Conservation (phyloP, 2,113 vertebrate genomes). For the Callipepla squamata region DNA sequence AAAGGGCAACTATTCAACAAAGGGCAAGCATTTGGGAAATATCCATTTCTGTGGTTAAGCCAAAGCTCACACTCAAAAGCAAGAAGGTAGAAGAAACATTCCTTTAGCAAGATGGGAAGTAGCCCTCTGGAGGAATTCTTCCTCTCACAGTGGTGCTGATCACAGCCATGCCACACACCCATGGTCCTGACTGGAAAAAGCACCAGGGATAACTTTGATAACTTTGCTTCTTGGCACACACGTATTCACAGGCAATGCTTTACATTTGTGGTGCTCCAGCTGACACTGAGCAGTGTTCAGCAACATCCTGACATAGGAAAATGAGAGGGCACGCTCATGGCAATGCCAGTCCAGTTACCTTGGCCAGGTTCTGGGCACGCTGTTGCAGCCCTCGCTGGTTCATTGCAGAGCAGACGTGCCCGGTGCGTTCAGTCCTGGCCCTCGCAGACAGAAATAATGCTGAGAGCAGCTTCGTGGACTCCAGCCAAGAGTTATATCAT, state of each 20-base stretch:
- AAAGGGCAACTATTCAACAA: not conserved
- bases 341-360: rapidly evolving
- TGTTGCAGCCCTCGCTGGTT: not conserved
- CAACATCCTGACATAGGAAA: rapidly evolving
- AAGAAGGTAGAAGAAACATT: not conserved
- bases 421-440: not conserved
- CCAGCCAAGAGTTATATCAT: constrained; percentile 17
- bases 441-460: not conserved
- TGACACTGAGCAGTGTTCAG: rapidly evolving
- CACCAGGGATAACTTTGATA: not conserved
- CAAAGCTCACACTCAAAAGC: not conserved
- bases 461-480: constrained; percentile 5
- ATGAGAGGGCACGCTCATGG: not conserved
- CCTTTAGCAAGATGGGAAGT: not conserved
- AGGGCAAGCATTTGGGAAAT: not conserved
- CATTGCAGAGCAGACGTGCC: not conserved
- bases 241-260: not conserved
- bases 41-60: not conserved
- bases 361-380: rapidly evolving
- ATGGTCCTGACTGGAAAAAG: not conserved
- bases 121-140: not conserved
- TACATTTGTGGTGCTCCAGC: not conserved
- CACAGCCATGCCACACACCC: not conserved
- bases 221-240: not conserved
- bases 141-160: not conserved